phyloP scores from a whole-genome alignment of 2,113 vertebrate species.

The Phycodurus eques region DNA sequence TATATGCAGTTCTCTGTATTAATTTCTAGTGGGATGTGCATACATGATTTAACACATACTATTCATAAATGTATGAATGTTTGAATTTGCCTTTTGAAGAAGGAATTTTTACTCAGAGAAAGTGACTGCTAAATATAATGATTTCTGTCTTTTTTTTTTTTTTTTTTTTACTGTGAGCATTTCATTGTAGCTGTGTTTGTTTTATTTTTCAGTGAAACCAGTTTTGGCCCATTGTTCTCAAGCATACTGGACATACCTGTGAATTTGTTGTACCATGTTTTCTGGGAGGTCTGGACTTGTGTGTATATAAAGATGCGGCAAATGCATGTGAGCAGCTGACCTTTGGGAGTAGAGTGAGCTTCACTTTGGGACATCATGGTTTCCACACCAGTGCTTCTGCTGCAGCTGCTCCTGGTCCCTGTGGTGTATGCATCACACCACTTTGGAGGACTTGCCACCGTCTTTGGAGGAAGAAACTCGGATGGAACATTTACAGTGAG shows the following conservation, averaged over 20 bases:
- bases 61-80: background rate
- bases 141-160: background rate
- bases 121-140: background rate
- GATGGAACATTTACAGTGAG: constrained; percentile 42
- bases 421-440: constrained; percentile 35
- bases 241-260: background rate
- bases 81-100: background rate
- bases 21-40: background rate
- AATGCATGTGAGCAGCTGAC: constrained; percentile 5
- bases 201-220: constrained; percentile 17
- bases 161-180: background rate
- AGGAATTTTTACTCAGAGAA: background rate
- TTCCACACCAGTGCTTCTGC: constrained; percentile 10
- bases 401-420: constrained; percentile 48
- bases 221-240: constrained; percentile 29
- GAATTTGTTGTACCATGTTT: too few relatives aligned
- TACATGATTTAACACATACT: background rate
- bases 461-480: constrained; percentile 30
- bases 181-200: background rate
- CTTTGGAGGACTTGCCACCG: constrained; percentile 17
- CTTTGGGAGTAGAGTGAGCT: background rate
- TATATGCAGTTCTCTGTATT: background rate
- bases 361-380: constrained; percentile 35
- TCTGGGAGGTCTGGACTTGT: background rate
- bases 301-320: constrained; percentile 39